phyloP scores from a whole-genome alignment of 92 coral and sea anemone species.

The Pocillopora grandis region DNA sequence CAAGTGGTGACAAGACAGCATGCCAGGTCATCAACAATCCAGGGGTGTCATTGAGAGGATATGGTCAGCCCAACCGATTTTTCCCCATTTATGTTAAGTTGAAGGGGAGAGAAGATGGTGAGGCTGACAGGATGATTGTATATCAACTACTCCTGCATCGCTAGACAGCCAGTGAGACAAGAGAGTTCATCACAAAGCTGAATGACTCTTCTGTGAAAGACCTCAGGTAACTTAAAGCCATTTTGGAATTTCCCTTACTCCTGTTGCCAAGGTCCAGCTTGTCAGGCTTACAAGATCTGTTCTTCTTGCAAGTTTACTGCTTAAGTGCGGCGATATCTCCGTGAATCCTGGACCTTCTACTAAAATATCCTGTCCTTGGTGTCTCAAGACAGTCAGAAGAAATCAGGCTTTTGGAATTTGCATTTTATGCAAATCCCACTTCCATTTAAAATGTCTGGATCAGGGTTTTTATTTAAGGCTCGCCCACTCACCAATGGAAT shows the following conservation, averaged over 20 bases:
- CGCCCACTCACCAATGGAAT: conserved; percentile 24
- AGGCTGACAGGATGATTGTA: conserved; percentile 32
- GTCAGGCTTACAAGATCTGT: too few relatives aligned
- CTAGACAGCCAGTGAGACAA: conserved; percentile 12
- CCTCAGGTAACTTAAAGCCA: conserved; percentile 1
- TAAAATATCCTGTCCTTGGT: neutral
- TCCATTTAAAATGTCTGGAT: too few relatives aligned
- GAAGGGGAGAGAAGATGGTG: conserved; percentile 43
- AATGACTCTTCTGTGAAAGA: conserved; percentile 29
- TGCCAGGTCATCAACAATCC: conserved; percentile 48
- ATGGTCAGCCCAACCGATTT: conserved; percentile 40
- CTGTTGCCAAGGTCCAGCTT: too few relatives aligned
- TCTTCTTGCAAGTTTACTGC: too few relatives aligned
- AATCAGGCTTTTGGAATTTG: neutral
- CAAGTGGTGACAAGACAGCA: neutral
- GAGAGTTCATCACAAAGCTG: conserved; percentile 1
- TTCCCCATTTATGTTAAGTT: conserved; percentile 30
- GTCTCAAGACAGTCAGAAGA: neutral
- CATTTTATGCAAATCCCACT: too few relatives aligned
- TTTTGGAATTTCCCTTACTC: too few relatives aligned
- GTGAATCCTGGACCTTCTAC: conserved; percentile 2
- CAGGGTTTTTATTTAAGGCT: conserved; percentile 9
- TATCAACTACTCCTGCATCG: conserved; percentile 41
- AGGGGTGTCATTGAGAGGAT: conserved; percentile 38
- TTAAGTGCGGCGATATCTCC: neutral